Evolutionary conservation across 2,113 vertebrate species (phyloP).

Genomic region (Corynorhinus townsendii): DNA sequence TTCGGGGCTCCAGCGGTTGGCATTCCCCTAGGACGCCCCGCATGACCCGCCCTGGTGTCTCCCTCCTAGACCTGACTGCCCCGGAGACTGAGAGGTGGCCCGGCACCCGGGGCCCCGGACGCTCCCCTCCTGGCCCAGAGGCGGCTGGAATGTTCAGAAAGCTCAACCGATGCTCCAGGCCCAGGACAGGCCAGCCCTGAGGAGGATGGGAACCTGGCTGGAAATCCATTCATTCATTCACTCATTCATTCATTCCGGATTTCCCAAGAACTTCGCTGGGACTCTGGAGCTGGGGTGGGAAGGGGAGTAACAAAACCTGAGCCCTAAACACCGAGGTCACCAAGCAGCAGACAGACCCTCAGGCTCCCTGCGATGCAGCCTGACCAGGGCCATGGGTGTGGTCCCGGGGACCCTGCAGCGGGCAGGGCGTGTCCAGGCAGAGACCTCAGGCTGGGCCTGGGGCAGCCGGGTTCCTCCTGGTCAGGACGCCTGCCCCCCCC

Average conservation of each 20-base stretch:
- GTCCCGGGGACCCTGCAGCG: too few relatives aligned
- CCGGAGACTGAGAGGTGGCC: not conserved
- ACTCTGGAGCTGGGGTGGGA: too few relatives aligned
- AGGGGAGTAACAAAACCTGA: too few relatives aligned
- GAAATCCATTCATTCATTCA: too few relatives aligned
- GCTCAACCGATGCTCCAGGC: not conserved
- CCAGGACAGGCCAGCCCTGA: not conserved
- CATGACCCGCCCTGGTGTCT: not conserved
- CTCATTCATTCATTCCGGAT: too few relatives aligned
- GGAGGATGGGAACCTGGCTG: not conserved
- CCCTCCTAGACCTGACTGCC: not conserved
- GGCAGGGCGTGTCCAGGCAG: not conserved
- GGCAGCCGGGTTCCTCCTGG: not conserved
- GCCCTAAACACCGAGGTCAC: too few relatives aligned
- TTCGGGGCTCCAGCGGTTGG: not conserved
- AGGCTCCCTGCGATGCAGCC: not conserved
- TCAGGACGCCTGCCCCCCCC: too few relatives aligned
- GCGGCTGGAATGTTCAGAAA: not conserved
- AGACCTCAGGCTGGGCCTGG: not conserved
- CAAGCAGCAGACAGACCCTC: too few relatives aligned
- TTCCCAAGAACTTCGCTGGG: too few relatives aligned
- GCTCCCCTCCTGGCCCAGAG: not conserved
- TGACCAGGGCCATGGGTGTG: too few relatives aligned
- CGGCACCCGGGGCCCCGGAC: not conserved
- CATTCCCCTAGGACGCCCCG: not conserved